Percentiles rank a stretch among this genome's conserved stretches.
Conservation (phyloP, 1,140 invertebrate genomes). For the Acromyrmex echinatior region DNA sequence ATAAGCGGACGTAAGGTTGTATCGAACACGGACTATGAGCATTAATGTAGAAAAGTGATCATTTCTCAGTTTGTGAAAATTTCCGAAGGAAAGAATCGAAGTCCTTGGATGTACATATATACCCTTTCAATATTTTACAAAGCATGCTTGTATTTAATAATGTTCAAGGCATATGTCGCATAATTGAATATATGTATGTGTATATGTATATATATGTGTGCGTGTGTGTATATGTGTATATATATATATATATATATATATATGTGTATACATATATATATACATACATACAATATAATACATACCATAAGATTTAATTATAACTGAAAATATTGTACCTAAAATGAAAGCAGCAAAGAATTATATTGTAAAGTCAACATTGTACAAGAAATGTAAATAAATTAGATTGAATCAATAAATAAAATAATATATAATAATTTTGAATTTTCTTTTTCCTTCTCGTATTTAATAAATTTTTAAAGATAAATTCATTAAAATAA, state of each 20-base stretch:
- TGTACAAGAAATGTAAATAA: slow-evolving; percentile 53
- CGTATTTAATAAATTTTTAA: background rate
- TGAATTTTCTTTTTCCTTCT: no score
- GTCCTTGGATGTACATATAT: background rate
- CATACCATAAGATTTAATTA: slow-evolving; percentile 18
- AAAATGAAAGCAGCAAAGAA: slow-evolving; percentile 23
- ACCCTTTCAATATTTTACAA: background rate
- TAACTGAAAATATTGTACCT: slow-evolving; percentile 40
- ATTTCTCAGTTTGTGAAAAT: no score
- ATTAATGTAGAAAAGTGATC: no score
- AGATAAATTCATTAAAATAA: background rate
- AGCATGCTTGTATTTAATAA: no score
- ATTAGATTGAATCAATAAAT: slow-evolving; percentile 5
- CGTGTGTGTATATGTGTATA: background rate
- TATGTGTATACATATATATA: no score
- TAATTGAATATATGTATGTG: background rate
- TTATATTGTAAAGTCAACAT: slow-evolving; percentile 23
- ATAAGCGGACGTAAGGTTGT: no score
- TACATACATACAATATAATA: background rate
- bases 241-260: no score
- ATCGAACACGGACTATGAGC: no score
- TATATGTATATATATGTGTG: no score
- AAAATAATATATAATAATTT: slow-evolving; percentile 7
- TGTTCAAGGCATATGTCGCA: no score
- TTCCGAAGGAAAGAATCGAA: no score